These are phyloP conservation scores for Drosophila putrida DNA, from an alignment of 2,888 invertebrate species.

Conservation along the genomic window DNA sequence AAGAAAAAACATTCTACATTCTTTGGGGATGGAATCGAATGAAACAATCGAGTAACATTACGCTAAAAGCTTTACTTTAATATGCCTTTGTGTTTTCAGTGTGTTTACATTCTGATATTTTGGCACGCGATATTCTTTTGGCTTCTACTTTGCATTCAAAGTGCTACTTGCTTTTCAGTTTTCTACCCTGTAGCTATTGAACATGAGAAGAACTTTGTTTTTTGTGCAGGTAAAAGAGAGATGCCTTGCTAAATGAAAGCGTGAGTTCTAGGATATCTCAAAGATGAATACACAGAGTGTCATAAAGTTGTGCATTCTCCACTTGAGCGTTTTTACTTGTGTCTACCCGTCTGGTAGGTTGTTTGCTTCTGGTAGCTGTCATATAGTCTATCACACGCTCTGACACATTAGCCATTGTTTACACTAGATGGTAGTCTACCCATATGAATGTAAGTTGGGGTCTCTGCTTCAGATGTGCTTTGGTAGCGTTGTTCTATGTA, in stretches of 20 bases:
- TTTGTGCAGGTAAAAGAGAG: background rate
- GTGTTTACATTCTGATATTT: slow-evolving; percentile 73
- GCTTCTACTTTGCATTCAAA: slow-evolving; percentile 58
- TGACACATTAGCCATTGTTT: slow-evolving; percentile 52
- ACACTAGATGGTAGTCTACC: slow-evolving; percentile 17
- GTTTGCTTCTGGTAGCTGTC: slow-evolving; percentile 58
- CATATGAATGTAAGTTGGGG: slow-evolving; percentile 14
- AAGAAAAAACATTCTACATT: slow-evolving; percentile 20
- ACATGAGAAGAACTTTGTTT: background rate
- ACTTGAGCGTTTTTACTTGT: slow-evolving; percentile 1
- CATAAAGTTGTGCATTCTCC: background rate
- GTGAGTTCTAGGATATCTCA: background rate
- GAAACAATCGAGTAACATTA: slow-evolving; percentile 11
- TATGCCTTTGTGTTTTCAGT: slow-evolving; percentile 33
- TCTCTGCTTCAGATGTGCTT: slow-evolving; percentile 4
- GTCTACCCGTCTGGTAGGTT: slow-evolving; percentile 38
- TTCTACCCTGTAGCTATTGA: background rate
- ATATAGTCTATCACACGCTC: slow-evolving; percentile 59
- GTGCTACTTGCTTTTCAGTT: slow-evolving; percentile 13
- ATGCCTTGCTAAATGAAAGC: background rate
- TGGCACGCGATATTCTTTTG: slow-evolving; percentile 82
- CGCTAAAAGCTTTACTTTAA: slow-evolving; percentile 65
- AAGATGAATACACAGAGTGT: background rate
- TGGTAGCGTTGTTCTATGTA: slow-evolving; percentile 40
- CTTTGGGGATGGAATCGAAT: slow-evolving; percentile 37